phyloP scores from a whole-genome alignment of 1,140 invertebrate genomes.

The Idris sp. region DNA sequence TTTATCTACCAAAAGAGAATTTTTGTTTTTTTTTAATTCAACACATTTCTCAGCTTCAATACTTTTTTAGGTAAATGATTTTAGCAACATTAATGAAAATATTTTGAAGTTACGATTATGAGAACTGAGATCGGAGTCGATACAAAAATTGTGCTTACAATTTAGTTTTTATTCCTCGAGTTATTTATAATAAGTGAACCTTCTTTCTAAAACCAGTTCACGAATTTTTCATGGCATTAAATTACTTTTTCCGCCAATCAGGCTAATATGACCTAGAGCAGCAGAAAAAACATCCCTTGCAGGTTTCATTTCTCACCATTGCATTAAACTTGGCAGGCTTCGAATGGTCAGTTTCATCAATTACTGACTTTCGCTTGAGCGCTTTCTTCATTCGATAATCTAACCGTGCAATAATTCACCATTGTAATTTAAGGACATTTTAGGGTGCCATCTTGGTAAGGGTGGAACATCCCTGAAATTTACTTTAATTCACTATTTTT shows the following conservation, averaged over 20 bases:
- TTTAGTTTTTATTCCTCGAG: slow-evolving; percentile 14
- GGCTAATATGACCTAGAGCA: slow-evolving; percentile 30
- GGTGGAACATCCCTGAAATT: no score
- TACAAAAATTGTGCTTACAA: slow-evolving; percentile 15
- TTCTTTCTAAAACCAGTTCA: slow-evolving; percentile 21
- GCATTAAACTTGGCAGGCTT: slow-evolving; percentile 41
- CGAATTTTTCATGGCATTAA: slow-evolving; percentile 30
- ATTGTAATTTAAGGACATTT: slow-evolving; percentile 29
- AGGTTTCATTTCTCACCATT: slow-evolving; percentile 34
- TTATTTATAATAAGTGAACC: slow-evolving; percentile 31
- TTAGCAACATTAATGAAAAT: no score
- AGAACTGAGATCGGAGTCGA: slow-evolving; percentile 2
- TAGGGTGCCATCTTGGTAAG: no score
- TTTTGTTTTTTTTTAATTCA: no score
- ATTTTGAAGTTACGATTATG: no score
- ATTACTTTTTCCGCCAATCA: slow-evolving; percentile 28
- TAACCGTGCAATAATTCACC: slow-evolving; percentile 18
- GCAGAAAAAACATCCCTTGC: slow-evolving; percentile 31
- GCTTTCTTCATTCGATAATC: slow-evolving; percentile 28
- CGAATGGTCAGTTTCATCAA: slow-evolving; percentile 65
- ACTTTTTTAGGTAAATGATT: no score
- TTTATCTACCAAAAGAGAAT: no score
- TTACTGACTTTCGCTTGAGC: slow-evolving; percentile 46
- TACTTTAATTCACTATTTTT: slow-evolving; percentile 23
- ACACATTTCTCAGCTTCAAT: no score